Evolutionary conservation across 2,113 vertebrate genomes (phyloP).

Genomic region (Oreochromis aureus): DNA sequence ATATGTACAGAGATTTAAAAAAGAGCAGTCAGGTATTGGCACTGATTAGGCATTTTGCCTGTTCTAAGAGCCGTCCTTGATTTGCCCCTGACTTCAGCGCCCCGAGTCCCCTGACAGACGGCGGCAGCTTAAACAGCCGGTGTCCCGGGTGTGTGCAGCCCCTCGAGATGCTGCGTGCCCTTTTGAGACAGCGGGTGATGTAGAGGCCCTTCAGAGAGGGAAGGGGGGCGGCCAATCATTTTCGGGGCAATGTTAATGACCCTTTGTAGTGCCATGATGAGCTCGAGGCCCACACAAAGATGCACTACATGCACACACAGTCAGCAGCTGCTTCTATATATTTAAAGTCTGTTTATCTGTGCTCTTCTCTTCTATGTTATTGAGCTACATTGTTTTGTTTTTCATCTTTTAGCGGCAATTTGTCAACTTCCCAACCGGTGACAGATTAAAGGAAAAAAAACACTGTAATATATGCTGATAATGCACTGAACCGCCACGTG

Average conservation of each 20-base stretch:
- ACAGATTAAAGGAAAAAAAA: not conserved
- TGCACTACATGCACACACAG: fast-evolving
- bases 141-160: not conserved
- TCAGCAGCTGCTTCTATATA: not conserved
- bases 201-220: not conserved
- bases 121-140: not conserved
- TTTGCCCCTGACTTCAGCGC: not conserved
- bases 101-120: not conserved
- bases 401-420: not conserved
- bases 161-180: not conserved
- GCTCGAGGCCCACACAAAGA: not conserved
- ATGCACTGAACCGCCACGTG: not conserved
- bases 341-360: not conserved
- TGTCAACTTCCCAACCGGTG: not conserved
- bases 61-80: not conserved
- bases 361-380: fast-evolving
- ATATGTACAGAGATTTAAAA: not conserved
- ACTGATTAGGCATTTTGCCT: fast-evolving
- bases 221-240: not conserved
- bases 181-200: not conserved
- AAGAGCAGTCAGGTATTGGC: not conserved
- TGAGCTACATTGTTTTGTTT: not conserved
- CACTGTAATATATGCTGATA: fast-evolving
- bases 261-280: not conserved
- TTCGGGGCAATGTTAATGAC: not conserved